phyloP scores from a whole-genome alignment of 2,113 vertebrate genomes.

The Campylorhamphus procurvoides region DNA sequence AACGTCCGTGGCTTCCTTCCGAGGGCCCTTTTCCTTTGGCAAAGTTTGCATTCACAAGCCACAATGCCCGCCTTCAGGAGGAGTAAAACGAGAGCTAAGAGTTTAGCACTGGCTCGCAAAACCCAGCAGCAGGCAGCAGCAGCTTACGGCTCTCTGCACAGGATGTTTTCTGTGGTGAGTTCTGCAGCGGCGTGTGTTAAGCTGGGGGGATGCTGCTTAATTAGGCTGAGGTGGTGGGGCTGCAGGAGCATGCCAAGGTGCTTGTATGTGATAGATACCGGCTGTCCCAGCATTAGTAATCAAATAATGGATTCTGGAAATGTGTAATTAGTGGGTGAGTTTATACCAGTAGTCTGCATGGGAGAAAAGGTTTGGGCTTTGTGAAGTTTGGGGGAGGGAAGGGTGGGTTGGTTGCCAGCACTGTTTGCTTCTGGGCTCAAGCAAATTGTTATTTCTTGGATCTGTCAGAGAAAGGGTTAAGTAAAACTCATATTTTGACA shows the following conservation, averaged over 20 bases:
- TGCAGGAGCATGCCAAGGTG: neutral
- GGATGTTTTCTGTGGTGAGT: constrained; percentile 79
- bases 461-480: neutral
- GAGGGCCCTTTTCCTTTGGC: neutral
- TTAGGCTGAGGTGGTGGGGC: neutral
- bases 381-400: neutral
- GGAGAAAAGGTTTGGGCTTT: neutral
- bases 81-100: constrained; percentile 73
- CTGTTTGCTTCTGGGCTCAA: neutral
- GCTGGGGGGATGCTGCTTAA: neutral
- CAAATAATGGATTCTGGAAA: neutral
- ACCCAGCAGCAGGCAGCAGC: constrained; percentile 75
- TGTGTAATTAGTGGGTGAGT: neutral
- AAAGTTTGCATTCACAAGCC: neutral
- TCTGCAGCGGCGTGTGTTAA: neutral
- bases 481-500: neutral
- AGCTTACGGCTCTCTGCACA: constrained; percentile 76
- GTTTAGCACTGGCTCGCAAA: constrained; percentile 76
- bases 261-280: neutral
- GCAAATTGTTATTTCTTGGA: neutral
- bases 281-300: neutral
- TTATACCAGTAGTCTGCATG: neutral
- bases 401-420: neutral
- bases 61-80: constrained; percentile 75
- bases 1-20: neutral